phyloP scores from a whole-genome alignment of 2,797 vertebrate species.

The Crenuchus spilurus region DNA sequence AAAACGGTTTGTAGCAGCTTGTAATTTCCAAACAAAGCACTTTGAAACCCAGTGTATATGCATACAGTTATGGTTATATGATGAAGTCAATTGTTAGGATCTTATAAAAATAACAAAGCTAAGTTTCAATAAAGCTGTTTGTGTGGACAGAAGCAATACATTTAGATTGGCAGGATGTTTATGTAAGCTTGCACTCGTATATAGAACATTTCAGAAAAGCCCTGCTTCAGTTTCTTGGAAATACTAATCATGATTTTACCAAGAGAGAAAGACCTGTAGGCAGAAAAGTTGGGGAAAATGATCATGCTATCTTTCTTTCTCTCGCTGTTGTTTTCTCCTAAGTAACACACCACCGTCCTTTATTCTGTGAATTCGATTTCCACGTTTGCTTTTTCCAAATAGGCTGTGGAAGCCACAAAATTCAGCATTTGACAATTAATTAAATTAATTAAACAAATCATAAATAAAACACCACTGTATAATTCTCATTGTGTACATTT shows the following conservation, averaged over 20 bases:
- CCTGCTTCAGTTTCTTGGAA: slow-evolving; percentile 33
- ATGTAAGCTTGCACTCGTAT: slow-evolving; percentile 2
- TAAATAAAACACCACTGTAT: too few species aligned
- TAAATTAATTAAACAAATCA: too few species aligned
- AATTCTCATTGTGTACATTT: too few species aligned
- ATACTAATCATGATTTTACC: slow-evolving; percentile 23
- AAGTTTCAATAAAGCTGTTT: not conserved
- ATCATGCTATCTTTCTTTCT: not conserved
- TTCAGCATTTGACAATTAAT: too few species aligned
- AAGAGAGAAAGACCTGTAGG: slow-evolving; percentile 12
- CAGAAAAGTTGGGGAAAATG: slow-evolving; percentile 5
- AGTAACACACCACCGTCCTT: not conserved
- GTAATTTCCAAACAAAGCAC: slow-evolving; percentile 7
- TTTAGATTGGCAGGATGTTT: slow-evolving; percentile 10
- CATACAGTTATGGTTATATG: slow-evolving; percentile 7
- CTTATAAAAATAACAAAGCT: not conserved
- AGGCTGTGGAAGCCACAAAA: not conserved
- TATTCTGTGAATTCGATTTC: slow-evolving; percentile 10
- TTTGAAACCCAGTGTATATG: slow-evolving; percentile 6
- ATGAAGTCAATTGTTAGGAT: not conserved
- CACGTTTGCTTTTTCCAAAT: not conserved
- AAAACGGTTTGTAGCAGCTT: slow-evolving; percentile 6
- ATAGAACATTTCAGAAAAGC: slow-evolving; percentile 36
- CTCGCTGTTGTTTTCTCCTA: not conserved
- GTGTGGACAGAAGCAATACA: not conserved